These are phyloP conservation scores for Gulo gulo DNA, from an alignment of 2,113 vertebrate species.

Conservation along the genomic window DNA sequence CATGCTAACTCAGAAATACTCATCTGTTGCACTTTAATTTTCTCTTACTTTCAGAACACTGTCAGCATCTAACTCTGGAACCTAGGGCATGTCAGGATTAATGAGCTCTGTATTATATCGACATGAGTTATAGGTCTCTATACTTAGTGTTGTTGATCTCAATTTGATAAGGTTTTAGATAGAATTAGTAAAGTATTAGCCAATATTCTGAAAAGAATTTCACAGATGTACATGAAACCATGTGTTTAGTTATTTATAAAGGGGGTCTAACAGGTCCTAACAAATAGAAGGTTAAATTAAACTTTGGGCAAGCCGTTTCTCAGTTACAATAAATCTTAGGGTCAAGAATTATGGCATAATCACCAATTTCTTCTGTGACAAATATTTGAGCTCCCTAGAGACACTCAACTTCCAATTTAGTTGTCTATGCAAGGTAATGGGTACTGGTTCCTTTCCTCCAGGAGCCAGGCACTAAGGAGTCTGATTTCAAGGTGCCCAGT, in stretches of 20 bases:
- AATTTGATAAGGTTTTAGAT: not conserved
- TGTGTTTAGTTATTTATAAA: not conserved
- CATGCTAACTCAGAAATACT: slow-evolving; percentile 44
- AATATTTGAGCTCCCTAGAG: not conserved
- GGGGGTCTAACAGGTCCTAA: slow-evolving; percentile 24
- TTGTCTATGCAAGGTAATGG: slow-evolving; percentile 10
- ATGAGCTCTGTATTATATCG: slow-evolving; percentile 60
- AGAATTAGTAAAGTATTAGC: not conserved
- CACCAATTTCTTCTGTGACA: slow-evolving; percentile 46
- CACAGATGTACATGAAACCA: not conserved
- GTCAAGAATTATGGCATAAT: slow-evolving; percentile 41
- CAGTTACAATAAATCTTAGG: slow-evolving; percentile 43
- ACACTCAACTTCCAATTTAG: slow-evolving; percentile 30
- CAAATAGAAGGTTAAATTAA: slow-evolving; percentile 3
- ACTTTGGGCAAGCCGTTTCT: not conserved
- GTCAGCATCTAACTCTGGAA: slow-evolving; percentile 67
- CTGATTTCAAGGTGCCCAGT: slow-evolving; percentile 20
- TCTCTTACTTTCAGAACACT: slow-evolving; percentile 67
- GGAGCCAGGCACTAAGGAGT: slow-evolving; percentile 12
- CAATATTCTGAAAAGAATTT: not conserved
- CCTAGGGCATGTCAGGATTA: slow-evolving; percentile 77
- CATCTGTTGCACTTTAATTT: slow-evolving; percentile 74
- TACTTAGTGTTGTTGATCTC: not conserved
- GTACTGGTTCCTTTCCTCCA: not conserved
- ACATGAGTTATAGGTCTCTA: not conserved